A percentile compares a stretch with the other conserved stretches of the same genome.
Conservation (phyloP, 2,797 vertebrate species). For the Pempheris klunzingeri region DNA sequence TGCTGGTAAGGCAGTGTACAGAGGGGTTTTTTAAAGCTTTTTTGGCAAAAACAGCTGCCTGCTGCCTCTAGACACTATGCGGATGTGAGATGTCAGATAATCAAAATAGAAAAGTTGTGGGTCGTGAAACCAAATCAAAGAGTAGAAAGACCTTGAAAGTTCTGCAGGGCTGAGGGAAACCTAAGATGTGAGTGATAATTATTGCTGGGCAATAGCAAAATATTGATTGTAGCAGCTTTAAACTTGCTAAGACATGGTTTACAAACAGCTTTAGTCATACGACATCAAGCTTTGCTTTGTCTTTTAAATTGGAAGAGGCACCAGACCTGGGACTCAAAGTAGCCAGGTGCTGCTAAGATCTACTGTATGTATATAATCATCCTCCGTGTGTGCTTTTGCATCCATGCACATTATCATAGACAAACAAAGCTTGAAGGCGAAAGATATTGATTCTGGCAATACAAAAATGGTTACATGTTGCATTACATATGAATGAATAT, state of each 20-base stretch:
- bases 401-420: background rate
- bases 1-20: background rate
- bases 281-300: conserved; percentile 24
- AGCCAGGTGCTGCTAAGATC: conserved; percentile 24
- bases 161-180: conserved; percentile 22
- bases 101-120: background rate
- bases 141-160: background rate
- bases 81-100: background rate
- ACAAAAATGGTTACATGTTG: background rate
- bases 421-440: background rate
- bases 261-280: conserved; percentile 30
- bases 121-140: background rate
- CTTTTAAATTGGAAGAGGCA: conserved; percentile 12
- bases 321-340: conserved; percentile 16
- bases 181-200: conserved; percentile 17
- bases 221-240: conserved; percentile 29
- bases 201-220: conserved; percentile 3
- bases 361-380: background rate
- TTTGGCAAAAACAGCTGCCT: background rate
- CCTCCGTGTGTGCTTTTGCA: conserved; percentile 1
- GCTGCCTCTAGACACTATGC: background rate
- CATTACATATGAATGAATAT: background rate
- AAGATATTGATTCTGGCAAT: background rate
- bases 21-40: background rate
- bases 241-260: conserved; percentile 14